phyloP scores from a whole-genome alignment of 2,888 invertebrate genomes.

The Syrista parreyssii region DNA sequence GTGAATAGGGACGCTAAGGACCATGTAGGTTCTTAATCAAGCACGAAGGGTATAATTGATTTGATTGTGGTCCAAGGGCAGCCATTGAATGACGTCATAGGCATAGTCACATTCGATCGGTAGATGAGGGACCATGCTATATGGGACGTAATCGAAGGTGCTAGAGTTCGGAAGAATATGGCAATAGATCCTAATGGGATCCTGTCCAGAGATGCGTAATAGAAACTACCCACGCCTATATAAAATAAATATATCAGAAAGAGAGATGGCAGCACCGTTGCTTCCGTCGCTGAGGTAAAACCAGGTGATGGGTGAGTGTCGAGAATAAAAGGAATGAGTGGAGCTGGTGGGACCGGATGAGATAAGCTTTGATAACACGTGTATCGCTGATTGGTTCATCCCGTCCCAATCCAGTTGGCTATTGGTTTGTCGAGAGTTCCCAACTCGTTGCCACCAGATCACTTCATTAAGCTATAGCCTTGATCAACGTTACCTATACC shows the following conservation, averaged over 20 bases:
- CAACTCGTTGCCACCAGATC: slow-evolving; percentile 34
- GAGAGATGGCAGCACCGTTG: neutral
- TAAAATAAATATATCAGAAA: neutral
- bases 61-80: too few species aligned
- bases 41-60: too few species aligned
- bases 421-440: slow-evolving; percentile 30
- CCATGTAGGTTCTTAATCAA: too few species aligned
- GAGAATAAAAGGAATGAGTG: neutral
- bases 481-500: neutral
- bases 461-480: slow-evolving; percentile 28
- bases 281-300: neutral
- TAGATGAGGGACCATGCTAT: too few species aligned
- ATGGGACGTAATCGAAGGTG: slow-evolving; percentile 47
- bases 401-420: slow-evolving; percentile 30
- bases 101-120: too few species aligned
- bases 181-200: slow-evolving; percentile 38
- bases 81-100: too few species aligned
- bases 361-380: slow-evolving; percentile 44
- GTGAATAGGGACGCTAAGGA: too few species aligned
- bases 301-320: neutral
- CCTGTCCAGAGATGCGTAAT: neutral
- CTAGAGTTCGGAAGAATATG: slow-evolving; percentile 45
- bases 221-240: neutral
- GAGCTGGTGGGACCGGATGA: slow-evolving; percentile 25
- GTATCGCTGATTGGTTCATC: slow-evolving; percentile 54